Evolutionary conservation across 2,113 vertebrate genomes (phyloP), one percentile per base, ranked within the genome.

Genomic region (Alouatta palliata): DNA sequence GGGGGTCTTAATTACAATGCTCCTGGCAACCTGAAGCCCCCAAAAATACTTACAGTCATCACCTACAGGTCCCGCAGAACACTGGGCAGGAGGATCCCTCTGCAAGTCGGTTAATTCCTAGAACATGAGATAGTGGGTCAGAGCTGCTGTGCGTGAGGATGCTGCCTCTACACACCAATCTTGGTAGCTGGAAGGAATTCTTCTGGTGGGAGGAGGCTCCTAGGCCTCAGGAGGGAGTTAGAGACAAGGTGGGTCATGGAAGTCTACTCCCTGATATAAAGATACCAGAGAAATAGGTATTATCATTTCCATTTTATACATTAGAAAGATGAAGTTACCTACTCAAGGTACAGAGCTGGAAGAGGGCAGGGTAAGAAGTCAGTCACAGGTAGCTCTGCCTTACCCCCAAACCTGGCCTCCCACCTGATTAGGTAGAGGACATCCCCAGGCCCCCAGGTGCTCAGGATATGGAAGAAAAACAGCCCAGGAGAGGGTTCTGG

Each of bases 71-170:
- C 99, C 99, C 0, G 99, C 99, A 6, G 99, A 99, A 92, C 99
- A 99, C 98, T 99, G 99, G 91, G 99, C 99, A 0, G 99, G 99
- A n/a, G 99, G 99, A 85, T 99, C 99, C 97, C 98, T 98, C 98
- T 99, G 99, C 86, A 99, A 97, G 87, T 99, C 99, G 68, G 97
- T 98, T 37, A 99, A 94, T 80, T 99, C 99, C 99, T 99, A 95
- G 25, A 93, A 96, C 71, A 96, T 0, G 16, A 81, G 68, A 87
- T 8, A 83, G 81, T 20, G 43, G 43, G 61, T 95, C 43, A 90
- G 89, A 80, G 56, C 13, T 6, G 9, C 23, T 32, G 1, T 35
- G 14, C 5, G 5, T 64, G 52, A 35, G 85, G 35, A 13, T 52
- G n/a, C 37, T 75, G 76, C 40, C 45, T 49, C 23, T 58, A 14